Evolutionary conservation across 2,113 vertebrate species (phyloP).

Genomic region (Crotalus tigris): DNA sequence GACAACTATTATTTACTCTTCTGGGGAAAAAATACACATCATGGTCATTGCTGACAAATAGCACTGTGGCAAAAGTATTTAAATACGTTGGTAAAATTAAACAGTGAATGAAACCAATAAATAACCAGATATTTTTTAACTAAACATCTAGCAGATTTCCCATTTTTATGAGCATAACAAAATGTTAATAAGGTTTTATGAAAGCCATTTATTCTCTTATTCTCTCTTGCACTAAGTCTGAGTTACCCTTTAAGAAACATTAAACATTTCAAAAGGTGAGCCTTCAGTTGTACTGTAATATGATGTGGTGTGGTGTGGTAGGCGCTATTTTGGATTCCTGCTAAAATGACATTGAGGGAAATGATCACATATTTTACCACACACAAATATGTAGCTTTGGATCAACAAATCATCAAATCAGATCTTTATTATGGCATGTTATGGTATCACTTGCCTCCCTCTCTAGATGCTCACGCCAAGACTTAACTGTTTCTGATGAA

Average conservation of each 20-base stretch:
- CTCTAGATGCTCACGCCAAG: not conserved
- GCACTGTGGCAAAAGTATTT: not conserved
- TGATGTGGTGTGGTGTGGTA: not conserved
- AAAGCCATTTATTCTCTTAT: rapidly evolving
- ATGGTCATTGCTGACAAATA: not conserved
- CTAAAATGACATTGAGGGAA: not conserved
- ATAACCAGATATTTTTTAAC: not conserved
- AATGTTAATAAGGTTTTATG: not conserved
- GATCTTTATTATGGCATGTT: not conserved
- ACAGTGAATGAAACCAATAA: not conserved
- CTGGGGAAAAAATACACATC: not conserved
- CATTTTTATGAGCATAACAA: not conserved
- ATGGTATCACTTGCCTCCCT: not conserved
- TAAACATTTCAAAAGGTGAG: not conserved
- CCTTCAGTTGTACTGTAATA: not conserved
- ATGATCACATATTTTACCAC: not conserved
- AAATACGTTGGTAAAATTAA: not conserved
- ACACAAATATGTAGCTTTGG: not conserved
- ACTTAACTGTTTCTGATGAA: not conserved
- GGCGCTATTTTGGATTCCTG: not conserved
- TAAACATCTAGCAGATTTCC: not conserved
- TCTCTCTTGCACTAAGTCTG: not conserved
- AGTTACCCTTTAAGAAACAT: not conserved
- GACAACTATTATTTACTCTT: not conserved
- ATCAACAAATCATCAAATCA: not conserved